A percentile compares a stretch with the other conserved stretches of the same genome.
These are phyloP conservation scores for Oreotrochilus melanogaster DNA, from an alignment of 2,113 vertebrate species.

Conservation along the genomic window DNA sequence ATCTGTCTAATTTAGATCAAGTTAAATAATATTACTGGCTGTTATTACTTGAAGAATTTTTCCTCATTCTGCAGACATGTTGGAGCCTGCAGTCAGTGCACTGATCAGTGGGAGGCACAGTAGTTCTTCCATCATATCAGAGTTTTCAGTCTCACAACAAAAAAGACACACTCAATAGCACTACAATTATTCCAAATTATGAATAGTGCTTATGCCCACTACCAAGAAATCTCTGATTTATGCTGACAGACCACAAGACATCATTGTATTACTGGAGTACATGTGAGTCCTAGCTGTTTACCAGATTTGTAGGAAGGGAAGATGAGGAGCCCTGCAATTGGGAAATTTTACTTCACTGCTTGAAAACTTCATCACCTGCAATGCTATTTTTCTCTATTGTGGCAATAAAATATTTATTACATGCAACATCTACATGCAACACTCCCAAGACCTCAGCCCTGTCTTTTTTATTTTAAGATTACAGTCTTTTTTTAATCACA, in stretches of 20 bases:
- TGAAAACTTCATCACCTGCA: neutral
- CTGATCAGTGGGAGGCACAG: neutral
- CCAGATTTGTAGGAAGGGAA: neutral
- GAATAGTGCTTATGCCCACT: neutral
- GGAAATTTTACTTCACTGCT: neutral
- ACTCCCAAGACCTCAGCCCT: neutral
- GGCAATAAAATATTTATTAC: neutral
- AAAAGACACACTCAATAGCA: neutral
- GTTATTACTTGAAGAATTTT: neutral
- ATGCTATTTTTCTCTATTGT: neutral
- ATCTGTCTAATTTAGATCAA: constrained; percentile 8
- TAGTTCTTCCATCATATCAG: neutral
- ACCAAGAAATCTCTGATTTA: neutral
- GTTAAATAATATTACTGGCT: neutral
- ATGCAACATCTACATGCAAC: neutral
- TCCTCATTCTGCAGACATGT: neutral
- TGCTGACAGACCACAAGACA: neutral
- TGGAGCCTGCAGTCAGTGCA: rapidly evolving
- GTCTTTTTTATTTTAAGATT: neutral
- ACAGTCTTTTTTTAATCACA: neutral
- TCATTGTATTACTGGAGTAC: neutral
- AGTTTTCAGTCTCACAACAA: neutral
- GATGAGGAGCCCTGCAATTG: neutral
- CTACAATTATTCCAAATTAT: neutral
- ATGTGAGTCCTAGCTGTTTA: neutral